These are phyloP conservation scores for Galerucella calmariensis DNA, from an alignment of 2,888 invertebrate genomes.

Conservation along the genomic window DNA sequence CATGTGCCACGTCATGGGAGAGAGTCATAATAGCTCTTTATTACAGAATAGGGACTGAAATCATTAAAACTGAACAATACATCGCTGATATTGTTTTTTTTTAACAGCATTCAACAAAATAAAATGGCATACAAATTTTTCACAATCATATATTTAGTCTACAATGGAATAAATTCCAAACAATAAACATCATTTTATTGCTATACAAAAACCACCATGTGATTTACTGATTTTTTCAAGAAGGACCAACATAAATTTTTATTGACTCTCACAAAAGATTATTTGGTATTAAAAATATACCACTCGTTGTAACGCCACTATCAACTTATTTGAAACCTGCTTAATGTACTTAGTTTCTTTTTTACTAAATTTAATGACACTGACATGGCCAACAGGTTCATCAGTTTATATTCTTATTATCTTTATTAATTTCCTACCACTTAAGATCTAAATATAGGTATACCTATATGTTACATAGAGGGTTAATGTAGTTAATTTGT, in stretches of 20 bases:
- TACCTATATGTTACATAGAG: too few relatives aligned
- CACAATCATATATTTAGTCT: neutral
- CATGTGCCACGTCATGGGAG: too few relatives aligned
- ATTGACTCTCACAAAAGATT: neutral
- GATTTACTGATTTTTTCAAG: slow-evolving; percentile 1
- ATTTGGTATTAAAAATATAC: neutral
- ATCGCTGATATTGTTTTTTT: neutral
- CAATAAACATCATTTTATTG: slow-evolving; percentile 2
- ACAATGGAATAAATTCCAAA: slow-evolving; percentile 4
- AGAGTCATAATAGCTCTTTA: too few relatives aligned
- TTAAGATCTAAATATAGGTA: too few relatives aligned
- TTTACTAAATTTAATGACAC: too few relatives aligned
- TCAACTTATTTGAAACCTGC: too few relatives aligned
- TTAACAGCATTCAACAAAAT: neutral
- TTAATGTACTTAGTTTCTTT: too few relatives aligned
- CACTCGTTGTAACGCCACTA: neutral
- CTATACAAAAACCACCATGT: neutral
- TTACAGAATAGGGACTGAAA: neutral
- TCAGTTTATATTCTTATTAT: too few relatives aligned
- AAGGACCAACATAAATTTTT: slow-evolving; percentile 2
- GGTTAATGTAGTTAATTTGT: too few relatives aligned
- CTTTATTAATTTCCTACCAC: too few relatives aligned
- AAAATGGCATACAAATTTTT: neutral
- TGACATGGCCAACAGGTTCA: too few relatives aligned
- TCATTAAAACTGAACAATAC: slow-evolving; percentile 2